Evolutionary conservation across 1,140 invertebrate species (phyloP).

Genomic region (Arion vulgaris): DNA sequence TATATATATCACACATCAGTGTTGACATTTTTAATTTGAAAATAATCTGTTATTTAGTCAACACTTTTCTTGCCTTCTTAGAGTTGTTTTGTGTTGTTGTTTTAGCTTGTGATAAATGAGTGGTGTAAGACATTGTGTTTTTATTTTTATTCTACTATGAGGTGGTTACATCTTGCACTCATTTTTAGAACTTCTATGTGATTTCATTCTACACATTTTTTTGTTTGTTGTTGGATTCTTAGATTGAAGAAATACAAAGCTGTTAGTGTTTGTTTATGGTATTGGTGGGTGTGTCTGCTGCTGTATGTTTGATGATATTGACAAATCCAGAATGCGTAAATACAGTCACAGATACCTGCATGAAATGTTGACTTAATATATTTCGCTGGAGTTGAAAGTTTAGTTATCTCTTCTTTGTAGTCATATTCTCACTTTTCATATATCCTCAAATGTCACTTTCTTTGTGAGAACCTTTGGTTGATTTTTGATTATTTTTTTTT

Average conservation of each 20-base stretch:
- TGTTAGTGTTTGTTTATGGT: neutral
- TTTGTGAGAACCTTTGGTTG: too few relatives aligned
- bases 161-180: neutral
- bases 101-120: conserved; percentile 3
- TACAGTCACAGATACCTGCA: too few relatives aligned
- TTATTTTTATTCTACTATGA: neutral
- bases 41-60: neutral
- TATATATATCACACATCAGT: neutral
- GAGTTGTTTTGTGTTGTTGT: neutral
- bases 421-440: too few relatives aligned
- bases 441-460: too few relatives aligned
- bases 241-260: too few relatives aligned
- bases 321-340: too few relatives aligned
- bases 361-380: too few relatives aligned
- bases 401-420: neutral
- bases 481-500: too few relatives aligned
- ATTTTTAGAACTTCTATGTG: neutral
- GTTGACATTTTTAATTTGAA: neutral
- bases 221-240: neutral
- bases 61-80: neutral
- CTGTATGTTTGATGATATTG: too few relatives aligned
- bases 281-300: neutral
- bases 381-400: too few relatives aligned
- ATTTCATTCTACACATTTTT: neutral
- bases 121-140: neutral